phyloP scores from a whole-genome alignment of 53 echinoderm and acorn worm species.

The Stichopus horrens region DNA sequence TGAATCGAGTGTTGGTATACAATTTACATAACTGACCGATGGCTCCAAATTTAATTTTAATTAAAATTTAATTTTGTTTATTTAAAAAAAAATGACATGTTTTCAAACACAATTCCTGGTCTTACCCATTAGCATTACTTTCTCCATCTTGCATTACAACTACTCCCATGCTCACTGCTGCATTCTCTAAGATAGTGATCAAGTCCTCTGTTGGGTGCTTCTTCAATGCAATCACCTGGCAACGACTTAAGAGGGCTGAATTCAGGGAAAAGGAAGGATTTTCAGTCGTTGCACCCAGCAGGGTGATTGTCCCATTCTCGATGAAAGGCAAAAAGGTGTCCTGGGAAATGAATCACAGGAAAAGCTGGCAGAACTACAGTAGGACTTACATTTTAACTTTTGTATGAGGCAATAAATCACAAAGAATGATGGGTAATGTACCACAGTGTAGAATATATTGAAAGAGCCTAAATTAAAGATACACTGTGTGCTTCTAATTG shows the following conservation, averaged over 20 bases:
- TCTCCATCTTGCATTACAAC: slow-evolving; percentile 51
- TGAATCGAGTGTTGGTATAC: too few species aligned
- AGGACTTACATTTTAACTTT: too few species aligned
- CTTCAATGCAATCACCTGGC: slow-evolving; percentile 80
- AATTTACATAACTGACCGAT: too few species aligned
- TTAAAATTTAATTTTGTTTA: too few species aligned
- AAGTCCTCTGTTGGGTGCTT: slow-evolving; percentile 74
- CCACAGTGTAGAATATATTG: too few species aligned
- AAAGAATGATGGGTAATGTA: too few species aligned
- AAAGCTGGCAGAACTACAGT: too few species aligned
- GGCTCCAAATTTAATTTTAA: too few species aligned
- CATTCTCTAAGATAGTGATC: slow-evolving; percentile 65
- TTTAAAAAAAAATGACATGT: neutral
- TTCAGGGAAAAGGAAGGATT: slow-evolving; percentile 97
- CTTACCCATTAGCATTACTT: neutral
- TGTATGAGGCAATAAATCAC: too few species aligned
- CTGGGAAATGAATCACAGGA: slow-evolving; percentile 16
- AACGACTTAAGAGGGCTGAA: slow-evolving; percentile 87
- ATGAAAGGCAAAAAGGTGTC: slow-evolving; percentile 92
- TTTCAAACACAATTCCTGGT: neutral
- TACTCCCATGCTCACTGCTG: slow-evolving; percentile 53
- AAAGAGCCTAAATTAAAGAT: too few species aligned
- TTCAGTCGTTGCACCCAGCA: slow-evolving; percentile 96
- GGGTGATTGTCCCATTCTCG: slow-evolving; percentile 90
- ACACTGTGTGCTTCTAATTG: too few species aligned